Evolutionary conservation across 64 coral and sea anemone genomes (phyloP).

Genomic region (Catalaphyllia jardinei): DNA sequence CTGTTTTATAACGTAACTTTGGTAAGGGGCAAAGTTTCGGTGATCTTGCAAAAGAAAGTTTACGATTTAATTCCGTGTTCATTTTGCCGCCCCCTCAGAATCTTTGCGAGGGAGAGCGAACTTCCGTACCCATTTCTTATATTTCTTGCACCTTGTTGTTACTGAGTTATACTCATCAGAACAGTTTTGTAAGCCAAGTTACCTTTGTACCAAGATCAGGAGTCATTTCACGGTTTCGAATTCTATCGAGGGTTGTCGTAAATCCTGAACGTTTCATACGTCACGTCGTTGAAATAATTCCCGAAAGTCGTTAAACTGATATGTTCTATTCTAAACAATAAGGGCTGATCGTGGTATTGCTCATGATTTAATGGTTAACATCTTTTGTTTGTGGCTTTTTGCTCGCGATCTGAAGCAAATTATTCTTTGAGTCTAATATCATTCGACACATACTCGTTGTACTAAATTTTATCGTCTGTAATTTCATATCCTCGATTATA

Average conservation of each 20-base stretch:
- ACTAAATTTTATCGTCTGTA: slow-evolving; percentile 8
- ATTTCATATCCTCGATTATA: slow-evolving; percentile 26
- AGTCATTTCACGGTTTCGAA: slow-evolving; percentile 31
- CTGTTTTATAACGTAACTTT: neutral
- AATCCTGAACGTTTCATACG: slow-evolving; percentile 4
- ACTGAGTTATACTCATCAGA: neutral
- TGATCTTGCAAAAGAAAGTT: slow-evolving; percentile 9
- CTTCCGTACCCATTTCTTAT: neutral
- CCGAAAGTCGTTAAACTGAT: slow-evolving; percentile 9
- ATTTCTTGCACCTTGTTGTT: neutral
- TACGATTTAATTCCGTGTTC: slow-evolving; percentile 16
- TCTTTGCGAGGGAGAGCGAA: neutral
- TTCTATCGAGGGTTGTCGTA: slow-evolving; percentile 19
- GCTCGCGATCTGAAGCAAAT: slow-evolving; percentile 8
- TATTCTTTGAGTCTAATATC: slow-evolving; percentile 36
- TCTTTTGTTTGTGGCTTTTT: slow-evolving; percentile 46
- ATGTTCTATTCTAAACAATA: slow-evolving; percentile 15
- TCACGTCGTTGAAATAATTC: slow-evolving; percentile 40
- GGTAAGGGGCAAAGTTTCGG: neutral
- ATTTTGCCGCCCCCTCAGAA: slow-evolving; percentile 33
- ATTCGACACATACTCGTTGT: neutral
- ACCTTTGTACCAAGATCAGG: neutral
- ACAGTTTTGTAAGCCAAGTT: neutral
- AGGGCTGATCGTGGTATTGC: slow-evolving; percentile 8
- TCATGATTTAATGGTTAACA: slow-evolving; percentile 21